A percentile compares a stretch with the other conserved stretches of the same genome.
These are phyloP conservation scores for Hemibagrus wyckioides DNA, from an alignment of 2,113 vertebrate species.

Conservation along the genomic window DNA sequence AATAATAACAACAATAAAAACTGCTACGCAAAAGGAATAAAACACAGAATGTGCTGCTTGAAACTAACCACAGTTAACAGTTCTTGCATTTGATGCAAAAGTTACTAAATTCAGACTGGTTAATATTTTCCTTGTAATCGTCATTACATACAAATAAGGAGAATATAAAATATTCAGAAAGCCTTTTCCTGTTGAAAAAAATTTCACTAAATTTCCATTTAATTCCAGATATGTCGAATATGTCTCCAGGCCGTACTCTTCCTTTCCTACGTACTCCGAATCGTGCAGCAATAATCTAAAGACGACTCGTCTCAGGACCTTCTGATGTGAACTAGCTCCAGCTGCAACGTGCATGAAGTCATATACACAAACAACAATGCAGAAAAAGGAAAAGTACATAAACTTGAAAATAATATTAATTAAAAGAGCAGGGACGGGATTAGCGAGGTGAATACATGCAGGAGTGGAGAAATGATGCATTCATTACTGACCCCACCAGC, in stretches of 20 bases:
- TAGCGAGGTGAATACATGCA: neutral
- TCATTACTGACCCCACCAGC: neutral
- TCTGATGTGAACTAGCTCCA: neutral
- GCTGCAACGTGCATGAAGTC: no score
- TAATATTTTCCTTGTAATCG: neutral
- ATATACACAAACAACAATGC: neutral
- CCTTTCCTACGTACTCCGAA: neutral
- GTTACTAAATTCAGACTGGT: neutral
- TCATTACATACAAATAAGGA: no score
- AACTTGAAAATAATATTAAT: neutral
- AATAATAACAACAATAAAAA: no score
- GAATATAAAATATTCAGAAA: neutral
- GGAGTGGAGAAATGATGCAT: neutral
- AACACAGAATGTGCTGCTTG: neutral
- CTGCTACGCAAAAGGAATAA: neutral
- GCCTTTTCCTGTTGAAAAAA: neutral
- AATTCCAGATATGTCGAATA: neutral
- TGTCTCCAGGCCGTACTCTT: neutral
- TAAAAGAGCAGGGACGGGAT: neutral
- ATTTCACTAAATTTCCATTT: no score
- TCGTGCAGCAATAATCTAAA: neutral
- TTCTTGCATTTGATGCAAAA: neutral
- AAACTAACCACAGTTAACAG: neutral
- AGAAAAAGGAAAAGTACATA: neutral
- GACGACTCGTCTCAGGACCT: neutral